Evolutionary conservation across 2,797 vertebrate species (phyloP).

Genomic region (Alectoris magna): DNA sequence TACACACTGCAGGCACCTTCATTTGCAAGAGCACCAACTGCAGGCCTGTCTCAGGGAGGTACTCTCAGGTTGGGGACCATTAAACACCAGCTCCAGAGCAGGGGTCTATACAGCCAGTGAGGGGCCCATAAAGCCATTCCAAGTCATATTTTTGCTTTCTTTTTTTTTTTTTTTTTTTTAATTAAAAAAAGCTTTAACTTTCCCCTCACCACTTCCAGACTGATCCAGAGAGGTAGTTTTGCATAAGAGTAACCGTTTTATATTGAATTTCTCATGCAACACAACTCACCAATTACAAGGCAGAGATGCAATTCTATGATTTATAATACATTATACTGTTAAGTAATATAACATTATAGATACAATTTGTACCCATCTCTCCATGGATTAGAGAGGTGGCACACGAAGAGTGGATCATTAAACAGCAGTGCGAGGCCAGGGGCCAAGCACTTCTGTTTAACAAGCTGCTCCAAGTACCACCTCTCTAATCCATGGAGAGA

Average conservation of each 20-base stretch:
- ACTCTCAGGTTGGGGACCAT: constrained; percentile 5
- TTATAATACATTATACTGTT: constrained; percentile 85
- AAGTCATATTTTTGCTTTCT: constrained; percentile 48
- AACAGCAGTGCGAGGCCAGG: constrained; percentile 81
- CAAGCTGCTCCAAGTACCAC: constrained; percentile 83
- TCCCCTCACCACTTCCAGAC: constrained; percentile 65
- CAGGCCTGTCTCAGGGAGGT: background rate
- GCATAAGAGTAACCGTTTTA: constrained; percentile 79
- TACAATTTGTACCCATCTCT: constrained; percentile 85
- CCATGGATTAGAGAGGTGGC: constrained; percentile 84
- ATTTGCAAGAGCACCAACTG: too few species aligned
- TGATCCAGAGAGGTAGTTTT: constrained; percentile 79
- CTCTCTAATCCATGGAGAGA: constrained; percentile 79
- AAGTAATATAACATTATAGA: constrained; percentile 87
- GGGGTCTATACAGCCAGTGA: constrained; percentile 30
- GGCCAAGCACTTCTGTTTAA: constrained; percentile 85
- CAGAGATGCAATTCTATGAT: constrained; percentile 82
- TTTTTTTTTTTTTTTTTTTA: background rate
- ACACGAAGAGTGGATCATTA: constrained; percentile 83
- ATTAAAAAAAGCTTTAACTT: constrained; percentile 76
- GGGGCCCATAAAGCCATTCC: constrained; percentile 29
- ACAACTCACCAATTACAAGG: constrained; percentile 84
- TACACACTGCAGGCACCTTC: background rate
- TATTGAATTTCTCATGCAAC: constrained; percentile 82
- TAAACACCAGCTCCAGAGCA: constrained; percentile 11